Base-by-base conservation (phyloP, 2,888 invertebrate genomes). In the Cerceris ruficornis region DNA sequence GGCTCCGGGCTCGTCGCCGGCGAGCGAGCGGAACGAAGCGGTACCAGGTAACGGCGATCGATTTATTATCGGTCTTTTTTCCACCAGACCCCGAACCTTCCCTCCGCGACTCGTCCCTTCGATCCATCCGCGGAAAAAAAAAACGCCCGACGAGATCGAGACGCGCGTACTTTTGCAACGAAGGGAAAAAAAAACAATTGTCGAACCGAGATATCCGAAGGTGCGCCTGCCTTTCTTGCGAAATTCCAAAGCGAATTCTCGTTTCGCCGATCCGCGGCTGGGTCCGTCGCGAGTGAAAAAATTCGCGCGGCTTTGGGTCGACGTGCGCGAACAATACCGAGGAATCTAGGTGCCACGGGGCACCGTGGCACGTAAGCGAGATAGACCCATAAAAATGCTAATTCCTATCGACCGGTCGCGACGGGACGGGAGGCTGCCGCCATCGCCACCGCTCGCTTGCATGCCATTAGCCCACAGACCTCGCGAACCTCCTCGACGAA, bases 361-460 rank as follows among this genome's bases (percentile, higher is more conserved):
- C 89, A 88, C 83, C 82, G 88, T 89, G 84, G 86, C 88, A 88
- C 89, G 90, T 90, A 91, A 91, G 90, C 90, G 90, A 90, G 92
- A 92, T 92, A 92, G 91, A 92, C 91, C 92, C 92, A 92, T 92
- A 92, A 92, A 92, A 92, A 92, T 92, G 92, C 91, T 92, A 92
- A 92, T 92, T 90, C 89, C 90, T 90, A 92, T 92, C 92, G 92
- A 92, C 89, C 92, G 91, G 88, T 69, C 82, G 83, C 83, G 82
- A 59, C 77, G 84, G 75, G 73, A 71, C 79, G 82, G 83, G 73
- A 75, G 80, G 77, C 77, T 80, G 82, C 82, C 86, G 85, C 83
- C 85, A 81, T 81, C 85, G 86, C 84, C 71, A 72, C 76, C 77
- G 77, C 84, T 87, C 84, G 87, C 90, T 89, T 91, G 91, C 92